Evolutionary conservation across 2,888 invertebrate genomes (phyloP).

Genomic region (Oscheius sp.): DNA sequence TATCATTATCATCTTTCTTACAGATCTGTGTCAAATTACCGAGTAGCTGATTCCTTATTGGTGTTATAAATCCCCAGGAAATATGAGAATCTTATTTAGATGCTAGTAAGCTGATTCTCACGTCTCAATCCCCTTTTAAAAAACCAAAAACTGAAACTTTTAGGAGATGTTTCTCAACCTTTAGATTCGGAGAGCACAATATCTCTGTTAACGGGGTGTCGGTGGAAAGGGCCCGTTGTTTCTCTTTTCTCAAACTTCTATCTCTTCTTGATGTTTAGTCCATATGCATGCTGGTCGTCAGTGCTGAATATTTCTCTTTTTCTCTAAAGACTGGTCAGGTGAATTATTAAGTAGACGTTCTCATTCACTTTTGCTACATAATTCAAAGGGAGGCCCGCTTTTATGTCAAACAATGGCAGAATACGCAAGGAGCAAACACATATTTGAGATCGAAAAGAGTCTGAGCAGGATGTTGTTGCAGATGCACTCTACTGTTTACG

Average conservation of each 20-base stretch:
- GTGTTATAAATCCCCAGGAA: too few species aligned
- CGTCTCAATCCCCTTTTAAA: too few species aligned
- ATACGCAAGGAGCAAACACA: slow-evolving; percentile 13
- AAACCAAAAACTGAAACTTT: too few species aligned
- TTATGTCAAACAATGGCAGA: slow-evolving; percentile 26
- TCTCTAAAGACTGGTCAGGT: not conserved
- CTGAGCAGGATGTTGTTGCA: slow-evolving; percentile 25
- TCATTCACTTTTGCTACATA: slow-evolving; percentile 15
- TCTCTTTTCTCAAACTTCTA: not conserved
- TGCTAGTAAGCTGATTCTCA: too few species aligned
- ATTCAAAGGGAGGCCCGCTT: slow-evolving; percentile 10
- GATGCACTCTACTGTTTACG: slow-evolving; percentile 37
- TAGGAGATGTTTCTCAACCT: not conserved
- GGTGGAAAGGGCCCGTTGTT: not conserved
- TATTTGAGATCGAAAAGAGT: slow-evolving; percentile 22
- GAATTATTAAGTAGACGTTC: not conserved
- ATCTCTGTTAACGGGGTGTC: not conserved
- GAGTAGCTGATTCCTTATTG: too few species aligned
- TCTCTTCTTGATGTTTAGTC: not conserved
- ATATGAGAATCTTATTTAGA: too few species aligned
- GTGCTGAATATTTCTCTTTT: not conserved
- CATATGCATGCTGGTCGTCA: not conserved
- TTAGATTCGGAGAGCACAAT: not conserved
- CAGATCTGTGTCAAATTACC: too few species aligned
- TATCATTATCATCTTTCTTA: too few species aligned